These are phyloP conservation scores for Theristicus caerulescens DNA, from an alignment of 2,113 vertebrate genomes.

Conservation along the genomic window DNA sequence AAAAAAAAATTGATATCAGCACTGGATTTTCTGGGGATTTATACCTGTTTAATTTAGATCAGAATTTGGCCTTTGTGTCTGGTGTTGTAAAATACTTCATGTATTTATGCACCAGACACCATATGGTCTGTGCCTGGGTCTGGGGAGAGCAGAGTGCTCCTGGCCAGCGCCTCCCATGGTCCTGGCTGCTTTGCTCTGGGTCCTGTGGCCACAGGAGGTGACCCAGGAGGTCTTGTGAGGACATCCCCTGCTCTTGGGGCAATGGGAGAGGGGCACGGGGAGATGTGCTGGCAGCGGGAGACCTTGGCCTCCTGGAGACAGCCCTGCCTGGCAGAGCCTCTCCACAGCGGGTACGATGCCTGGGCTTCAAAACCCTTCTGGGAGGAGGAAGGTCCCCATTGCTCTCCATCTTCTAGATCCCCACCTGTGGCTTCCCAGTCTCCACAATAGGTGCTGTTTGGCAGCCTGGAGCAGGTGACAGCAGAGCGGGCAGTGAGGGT, in stretches of 20 bases:
- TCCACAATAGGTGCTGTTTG: rapidly evolving
- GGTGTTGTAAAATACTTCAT: not conserved
- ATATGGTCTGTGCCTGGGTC: not conserved
- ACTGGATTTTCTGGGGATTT: not conserved
- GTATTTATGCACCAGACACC: not conserved
- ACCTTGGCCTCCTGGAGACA: not conserved
- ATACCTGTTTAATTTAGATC: not conserved
- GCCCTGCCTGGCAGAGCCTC: not conserved
- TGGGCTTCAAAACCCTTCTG: rapidly evolving
- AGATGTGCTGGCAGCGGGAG: not conserved
- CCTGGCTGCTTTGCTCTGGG: not conserved
- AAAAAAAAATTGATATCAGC: not conserved
- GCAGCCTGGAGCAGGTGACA: not conserved
- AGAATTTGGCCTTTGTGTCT: not conserved
- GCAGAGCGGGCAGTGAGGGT: not conserved
- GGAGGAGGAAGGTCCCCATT: not conserved
- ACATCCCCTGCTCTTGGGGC: not conserved
- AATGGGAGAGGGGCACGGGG: rapidly evolving
- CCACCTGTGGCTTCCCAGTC: too few relatives aligned
- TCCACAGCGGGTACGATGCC: rapidly evolving
- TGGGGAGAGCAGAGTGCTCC: not conserved
- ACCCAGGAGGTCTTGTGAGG: not conserved
- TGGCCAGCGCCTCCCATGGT: rapidly evolving
- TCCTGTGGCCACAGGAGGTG: not conserved
- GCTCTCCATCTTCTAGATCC: not conserved